Conservation (phyloP, 2,797 vertebrate genomes). For the Sebastes diaconus region DNA sequence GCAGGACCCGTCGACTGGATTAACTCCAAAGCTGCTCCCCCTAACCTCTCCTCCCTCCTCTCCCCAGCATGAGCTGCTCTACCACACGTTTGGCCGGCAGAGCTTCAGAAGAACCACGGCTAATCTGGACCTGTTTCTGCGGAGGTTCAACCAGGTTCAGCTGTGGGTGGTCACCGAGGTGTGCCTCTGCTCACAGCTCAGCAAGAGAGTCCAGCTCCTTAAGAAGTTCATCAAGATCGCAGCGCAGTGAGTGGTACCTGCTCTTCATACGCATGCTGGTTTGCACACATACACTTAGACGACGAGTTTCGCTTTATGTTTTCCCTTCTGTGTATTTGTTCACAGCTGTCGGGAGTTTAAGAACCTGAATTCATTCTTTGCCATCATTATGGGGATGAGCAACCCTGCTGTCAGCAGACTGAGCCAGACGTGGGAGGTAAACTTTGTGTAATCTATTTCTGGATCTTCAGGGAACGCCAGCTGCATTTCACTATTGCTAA, state of each 20-base stretch:
- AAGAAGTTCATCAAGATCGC: constrained; percentile 99
- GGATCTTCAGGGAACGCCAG: not conserved
- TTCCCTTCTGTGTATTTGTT: constrained; percentile 1
- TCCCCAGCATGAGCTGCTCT: constrained; percentile 93
- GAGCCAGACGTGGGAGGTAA: constrained; percentile 97
- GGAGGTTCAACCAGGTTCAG: constrained; percentile 98
- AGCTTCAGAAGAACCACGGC: constrained; percentile 94
- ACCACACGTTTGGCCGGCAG: constrained; percentile 95
- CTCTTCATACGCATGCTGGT: not conserved
- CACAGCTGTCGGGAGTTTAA: constrained; percentile 96
- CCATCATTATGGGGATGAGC: constrained; percentile 98
- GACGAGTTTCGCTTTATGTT: not conserved
- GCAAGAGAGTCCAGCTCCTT: constrained; percentile 96
- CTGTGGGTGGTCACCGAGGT: constrained; percentile 98
- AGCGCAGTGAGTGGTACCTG: constrained; percentile 91
- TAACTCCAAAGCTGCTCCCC: constrained; percentile 25
- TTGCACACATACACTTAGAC: not conserved
- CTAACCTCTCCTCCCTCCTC: not conserved
- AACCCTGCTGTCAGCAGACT: constrained; percentile 97
- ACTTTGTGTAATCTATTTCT: not conserved
- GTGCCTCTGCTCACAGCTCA: constrained; percentile 94
- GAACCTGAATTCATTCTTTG: constrained; percentile 98
- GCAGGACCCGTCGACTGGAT: not conserved
- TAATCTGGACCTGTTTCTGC: constrained; percentile 95
- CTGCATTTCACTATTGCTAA: not conserved